Evolutionary conservation across 2,113 vertebrate genomes (phyloP).

Genomic region (Carassius auratus): DNA sequence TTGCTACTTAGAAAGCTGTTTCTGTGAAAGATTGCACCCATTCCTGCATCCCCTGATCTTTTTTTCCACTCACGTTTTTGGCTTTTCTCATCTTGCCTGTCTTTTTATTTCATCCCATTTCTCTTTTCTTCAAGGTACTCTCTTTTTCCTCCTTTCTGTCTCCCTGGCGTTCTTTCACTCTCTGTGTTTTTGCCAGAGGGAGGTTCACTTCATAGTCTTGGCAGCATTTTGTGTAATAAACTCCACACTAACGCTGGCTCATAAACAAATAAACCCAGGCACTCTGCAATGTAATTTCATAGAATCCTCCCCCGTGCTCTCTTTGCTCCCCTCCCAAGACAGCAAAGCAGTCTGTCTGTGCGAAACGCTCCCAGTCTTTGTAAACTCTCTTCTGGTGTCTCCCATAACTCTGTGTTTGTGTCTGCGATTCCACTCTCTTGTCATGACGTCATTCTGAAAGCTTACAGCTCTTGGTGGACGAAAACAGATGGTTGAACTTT

Average conservation of each 20-base stretch:
- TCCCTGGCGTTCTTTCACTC: conserved; percentile 7
- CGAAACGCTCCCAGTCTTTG: conserved; percentile 41
- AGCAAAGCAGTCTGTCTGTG: conserved; percentile 44
- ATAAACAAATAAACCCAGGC: conserved; percentile 58
- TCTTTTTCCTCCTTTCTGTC: background rate
- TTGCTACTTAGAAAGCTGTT: background rate
- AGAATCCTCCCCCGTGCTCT: conserved; percentile 47
- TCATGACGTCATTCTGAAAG: conserved; percentile 35
- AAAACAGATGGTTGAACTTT: conserved; percentile 10
- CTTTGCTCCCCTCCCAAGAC: conserved; percentile 34
- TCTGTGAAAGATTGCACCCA: background rate
- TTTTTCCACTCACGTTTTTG: conserved; percentile 33
- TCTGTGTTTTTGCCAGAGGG: conserved; percentile 46
- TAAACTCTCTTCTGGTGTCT: conserved; percentile 42
- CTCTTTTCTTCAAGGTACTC: background rate
- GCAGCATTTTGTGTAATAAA: conserved; percentile 63
- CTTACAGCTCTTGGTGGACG: conserved; percentile 8
- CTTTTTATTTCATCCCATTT: conserved; percentile 23
- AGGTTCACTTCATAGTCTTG: conserved; percentile 56
- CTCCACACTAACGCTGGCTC: conserved; percentile 54
- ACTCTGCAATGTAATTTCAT: conserved; percentile 58
- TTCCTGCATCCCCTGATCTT: conserved; percentile 31
- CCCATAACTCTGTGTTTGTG: conserved; percentile 35
- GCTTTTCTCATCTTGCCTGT: background rate
- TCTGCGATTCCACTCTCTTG: conserved; percentile 37